Base-by-base conservation (phyloP, 2,113 vertebrate genomes). In the Malurus alboscapulatus region DNA sequence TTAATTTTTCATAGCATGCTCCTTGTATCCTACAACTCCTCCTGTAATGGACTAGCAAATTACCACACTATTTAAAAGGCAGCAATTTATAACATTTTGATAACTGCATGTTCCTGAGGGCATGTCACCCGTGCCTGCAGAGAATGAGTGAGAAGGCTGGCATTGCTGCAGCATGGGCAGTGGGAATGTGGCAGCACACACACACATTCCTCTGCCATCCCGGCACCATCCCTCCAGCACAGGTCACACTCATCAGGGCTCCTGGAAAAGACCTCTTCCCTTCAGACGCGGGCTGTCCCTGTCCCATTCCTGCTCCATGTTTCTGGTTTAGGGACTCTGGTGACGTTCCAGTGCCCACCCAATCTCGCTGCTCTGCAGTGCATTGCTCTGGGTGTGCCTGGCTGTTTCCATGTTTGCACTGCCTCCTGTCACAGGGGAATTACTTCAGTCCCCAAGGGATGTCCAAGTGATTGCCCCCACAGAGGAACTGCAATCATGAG, bases 21-120 rank as follows among this genome's bases (percentile, higher is more conserved):
- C 93, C 68, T 67, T 78, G 87, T 40, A 34, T 48, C 77, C 84
- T 81, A 30, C 80, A 91, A n/a, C 57, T 88, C 69, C 73, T 91
- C 34, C 87, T 78, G 74, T 93, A 95, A 92, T 87, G 87, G 75
- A 84, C 93, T 75, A 53, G 91, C 87, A 93, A 95, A 94, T 94
- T 82, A 89, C 92, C 66, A 51, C 57, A 19, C 48, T 72, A 71
- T 93, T 95, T 90, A 94, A 91, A 87, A 94, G 87, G 87, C 59
- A 81, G 66, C 68, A 75, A 67, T 94, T 94, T 78, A 55, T 79
- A 87, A 92, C 84, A 24, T 81, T 96, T 92, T 82, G 92, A 67
- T 91, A 84, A 94, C 95, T 82, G 69, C 22, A 0, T 68, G 61
- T 53, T 89, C 40, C 94, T 26, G 74, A 72, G 81, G 71, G 74